A percentile compares a stretch with the other conserved stretches of the same genome.
phyloP scores from a whole-genome alignment of 2,113 vertebrate genomes.

The Nibea albiflora region DNA sequence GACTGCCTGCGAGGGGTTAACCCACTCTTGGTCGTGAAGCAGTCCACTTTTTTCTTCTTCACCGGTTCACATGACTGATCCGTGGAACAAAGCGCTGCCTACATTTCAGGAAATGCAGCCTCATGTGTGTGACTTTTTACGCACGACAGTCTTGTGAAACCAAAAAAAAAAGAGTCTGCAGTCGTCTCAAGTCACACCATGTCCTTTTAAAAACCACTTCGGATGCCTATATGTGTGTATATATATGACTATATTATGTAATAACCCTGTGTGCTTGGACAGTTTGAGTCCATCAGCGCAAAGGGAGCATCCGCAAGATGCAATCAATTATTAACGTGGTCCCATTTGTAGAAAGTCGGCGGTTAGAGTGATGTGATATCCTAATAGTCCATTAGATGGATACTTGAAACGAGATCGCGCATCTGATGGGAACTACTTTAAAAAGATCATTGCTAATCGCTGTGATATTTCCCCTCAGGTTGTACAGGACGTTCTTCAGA shows the following conservation, averaged over 20 bases:
- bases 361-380: slow-evolving; percentile 37
- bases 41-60: slow-evolving; percentile 11
- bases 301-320: slow-evolving; percentile 65
- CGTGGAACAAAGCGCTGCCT: slow-evolving; percentile 67
- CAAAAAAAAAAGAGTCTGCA: not conserved
- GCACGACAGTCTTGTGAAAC: slow-evolving; percentile 4
- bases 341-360: slow-evolving; percentile 57
- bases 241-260: slow-evolving; percentile 35
- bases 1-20: accelerated
- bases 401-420: slow-evolving; percentile 29
- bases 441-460: slow-evolving; percentile 30
- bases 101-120: slow-evolving; percentile 53
- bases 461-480: slow-evolving; percentile 41
- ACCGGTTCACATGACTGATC: slow-evolving; percentile 18
- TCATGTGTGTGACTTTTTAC: slow-evolving; percentile 31
- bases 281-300: slow-evolving; percentile 29
- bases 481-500: slow-evolving; percentile 50
- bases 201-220: not conserved
- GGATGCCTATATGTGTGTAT: not conserved
- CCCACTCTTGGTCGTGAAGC: not conserved
- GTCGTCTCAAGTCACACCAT: not conserved
- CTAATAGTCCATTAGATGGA: slow-evolving; percentile 37
- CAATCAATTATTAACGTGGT: slow-evolving; percentile 73
- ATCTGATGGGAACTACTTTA: slow-evolving; percentile 36
- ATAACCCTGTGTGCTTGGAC: slow-evolving; percentile 34